phyloP scores from a whole-genome alignment of 2,888 invertebrate genomes.

The Himalopsyche tibetana region DNA sequence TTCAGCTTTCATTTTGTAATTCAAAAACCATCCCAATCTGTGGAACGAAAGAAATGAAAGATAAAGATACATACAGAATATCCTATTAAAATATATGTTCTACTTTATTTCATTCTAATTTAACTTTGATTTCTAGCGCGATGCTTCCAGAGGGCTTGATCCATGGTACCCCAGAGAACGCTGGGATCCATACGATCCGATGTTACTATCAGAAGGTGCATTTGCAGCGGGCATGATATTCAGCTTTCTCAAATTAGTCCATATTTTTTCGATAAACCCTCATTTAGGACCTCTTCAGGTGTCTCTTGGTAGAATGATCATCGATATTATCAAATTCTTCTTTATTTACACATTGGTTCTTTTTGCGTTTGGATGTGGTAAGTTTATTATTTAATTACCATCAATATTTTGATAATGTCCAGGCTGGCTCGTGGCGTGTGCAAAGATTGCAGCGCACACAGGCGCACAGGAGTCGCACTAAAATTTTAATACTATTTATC shows the following conservation, averaged over 20 bases:
- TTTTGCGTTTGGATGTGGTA: slow-evolving; percentile 97
- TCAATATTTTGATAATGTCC: neutral
- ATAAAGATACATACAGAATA: too few relatives aligned
- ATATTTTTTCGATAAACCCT: slow-evolving; percentile 97
- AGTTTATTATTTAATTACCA: slow-evolving; percentile 68
- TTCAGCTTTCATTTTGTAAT: neutral
- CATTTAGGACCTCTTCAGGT: slow-evolving; percentile 96
- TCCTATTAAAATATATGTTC: neutral
- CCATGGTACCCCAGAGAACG: slow-evolving; percentile 92
- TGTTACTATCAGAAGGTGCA: slow-evolving; percentile 94
- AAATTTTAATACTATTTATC: too few relatives aligned
- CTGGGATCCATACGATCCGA: slow-evolving; percentile 97
- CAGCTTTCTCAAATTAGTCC: slow-evolving; percentile 95
- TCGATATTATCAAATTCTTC: slow-evolving; percentile 97
- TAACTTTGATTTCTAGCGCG: slow-evolving; percentile 76
- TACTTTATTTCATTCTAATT: too few relatives aligned
- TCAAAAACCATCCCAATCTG: neutral
- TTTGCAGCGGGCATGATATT: slow-evolving; percentile 99
- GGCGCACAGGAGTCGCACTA: too few relatives aligned
- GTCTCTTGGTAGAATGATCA: slow-evolving; percentile 94
- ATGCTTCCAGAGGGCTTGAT: slow-evolving; percentile 82
- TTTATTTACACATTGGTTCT: slow-evolving; percentile 94
- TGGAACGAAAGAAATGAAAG: too few relatives aligned
- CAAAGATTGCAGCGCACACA: too few relatives aligned
- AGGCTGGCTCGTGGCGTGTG: too few relatives aligned